Percentiles rank a stretch among this genome's conserved stretches.
Evolutionary conservation across 2,888 invertebrate species (phyloP).

Genomic region (Heliothis peltigera): DNA sequence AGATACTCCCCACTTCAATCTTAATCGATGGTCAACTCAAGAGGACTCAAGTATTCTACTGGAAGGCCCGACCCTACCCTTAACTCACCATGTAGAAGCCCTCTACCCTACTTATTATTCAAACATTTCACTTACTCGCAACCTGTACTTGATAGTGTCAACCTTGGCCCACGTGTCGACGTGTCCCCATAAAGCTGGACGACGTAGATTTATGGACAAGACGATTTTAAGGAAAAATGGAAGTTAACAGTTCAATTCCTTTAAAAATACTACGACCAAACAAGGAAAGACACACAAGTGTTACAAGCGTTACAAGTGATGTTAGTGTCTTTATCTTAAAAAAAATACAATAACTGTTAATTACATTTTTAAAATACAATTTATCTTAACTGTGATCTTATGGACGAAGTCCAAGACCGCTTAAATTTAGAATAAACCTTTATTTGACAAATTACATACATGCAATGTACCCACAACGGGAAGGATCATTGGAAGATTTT

Average conservation of each 20-base stretch:
- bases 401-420: no score
- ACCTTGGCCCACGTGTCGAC: constrained; percentile 15
- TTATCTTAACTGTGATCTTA: no score
- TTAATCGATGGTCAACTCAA: constrained; percentile 53
- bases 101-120: constrained; percentile 61
- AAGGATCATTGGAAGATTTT: no score
- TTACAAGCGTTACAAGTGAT: no score
- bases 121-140: constrained; percentile 53
- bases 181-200: constrained; percentile 6
- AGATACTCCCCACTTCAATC: constrained; percentile 13
- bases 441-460: no score
- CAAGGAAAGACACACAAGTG: no score
- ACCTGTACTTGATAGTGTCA: constrained; percentile 52
- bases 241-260: not conserved
- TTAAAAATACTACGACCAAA: no score
- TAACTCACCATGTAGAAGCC: constrained; percentile 46
- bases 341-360: no score
- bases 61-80: constrained; percentile 39
- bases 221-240: not conserved
- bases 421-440: not conserved
- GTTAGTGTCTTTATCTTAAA: no score
- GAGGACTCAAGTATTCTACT: constrained; percentile 45
- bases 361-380: no score
- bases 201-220: not conserved
- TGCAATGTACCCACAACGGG: no score